A percentile compares a stretch with the other conserved stretches of the same genome.
Conservation (phyloP, 2,888 invertebrate genomes). For the Drosophila peninsularis region DNA sequence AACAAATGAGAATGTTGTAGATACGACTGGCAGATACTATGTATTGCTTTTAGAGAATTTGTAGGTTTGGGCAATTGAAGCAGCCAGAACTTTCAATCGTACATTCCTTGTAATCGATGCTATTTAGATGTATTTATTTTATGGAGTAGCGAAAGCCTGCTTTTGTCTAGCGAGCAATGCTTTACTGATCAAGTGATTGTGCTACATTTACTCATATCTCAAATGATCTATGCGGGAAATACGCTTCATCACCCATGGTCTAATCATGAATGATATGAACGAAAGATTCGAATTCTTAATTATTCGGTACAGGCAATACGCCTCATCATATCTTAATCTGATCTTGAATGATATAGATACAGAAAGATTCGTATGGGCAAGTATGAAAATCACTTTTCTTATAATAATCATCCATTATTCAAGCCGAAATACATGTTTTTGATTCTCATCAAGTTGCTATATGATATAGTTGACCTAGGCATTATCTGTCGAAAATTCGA, state of each 20-base stretch:
- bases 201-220: background rate
- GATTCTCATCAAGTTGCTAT: background rate
- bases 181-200: background rate
- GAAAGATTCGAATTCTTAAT: too few species aligned
- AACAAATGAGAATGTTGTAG: slow-evolving; percentile 1
- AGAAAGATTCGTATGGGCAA: too few species aligned
- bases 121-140: too few species aligned
- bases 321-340: too few species aligned
- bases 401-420: too few species aligned
- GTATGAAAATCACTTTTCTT: too few species aligned
- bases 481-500: slow-evolving; percentile 1
- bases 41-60: background rate
- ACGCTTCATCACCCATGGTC: too few species aligned
- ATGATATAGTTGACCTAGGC: slow-evolving; percentile 6
- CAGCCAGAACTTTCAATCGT: background rate
- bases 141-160: background rate
- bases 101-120: background rate
- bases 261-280: too few species aligned
- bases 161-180: background rate
- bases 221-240: background rate
- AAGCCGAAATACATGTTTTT: too few species aligned
- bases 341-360: too few species aligned
- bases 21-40: background rate
- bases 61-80: background rate
- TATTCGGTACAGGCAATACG: too few species aligned